Conservation (phyloP, 2,797 vertebrate species). For the Sternotherus odoratus region DNA sequence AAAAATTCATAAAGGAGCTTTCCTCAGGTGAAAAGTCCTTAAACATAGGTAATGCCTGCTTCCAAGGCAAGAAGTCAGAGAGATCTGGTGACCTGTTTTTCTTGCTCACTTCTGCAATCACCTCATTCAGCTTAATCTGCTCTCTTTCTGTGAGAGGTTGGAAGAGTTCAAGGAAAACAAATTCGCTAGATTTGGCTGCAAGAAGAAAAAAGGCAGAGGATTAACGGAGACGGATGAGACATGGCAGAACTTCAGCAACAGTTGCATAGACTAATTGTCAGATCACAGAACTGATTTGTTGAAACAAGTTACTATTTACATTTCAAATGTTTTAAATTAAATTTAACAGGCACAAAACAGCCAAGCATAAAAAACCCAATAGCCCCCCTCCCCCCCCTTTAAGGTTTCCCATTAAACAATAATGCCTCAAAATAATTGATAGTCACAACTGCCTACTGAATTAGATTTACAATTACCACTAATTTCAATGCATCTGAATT, state of each 20-base stretch:
- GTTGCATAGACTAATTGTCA: background rate
- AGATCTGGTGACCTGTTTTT: conserved; percentile 74
- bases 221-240: background rate
- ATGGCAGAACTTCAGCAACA: background rate
- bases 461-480: background rate
- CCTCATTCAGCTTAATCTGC: conserved; percentile 83
- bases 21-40: conserved; percentile 79
- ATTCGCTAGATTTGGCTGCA: conserved; percentile 84
- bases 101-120: conserved; percentile 87
- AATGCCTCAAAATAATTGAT: background rate
- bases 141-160: conserved; percentile 81
- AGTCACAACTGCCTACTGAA: background rate
- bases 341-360: background rate
- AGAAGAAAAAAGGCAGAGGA: conserved; percentile 39
- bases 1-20: conserved; percentile 76
- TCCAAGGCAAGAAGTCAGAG: conserved; percentile 80
- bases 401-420: background rate
- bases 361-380: background rate
- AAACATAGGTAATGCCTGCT: conserved; percentile 83
- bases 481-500: background rate
- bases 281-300: background rate
- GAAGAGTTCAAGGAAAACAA: conserved; percentile 88
- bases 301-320: background rate
- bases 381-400: background rate
- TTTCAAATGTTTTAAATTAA: background rate